Evolutionary conservation across 2,888 invertebrate species (phyloP), one percentile per base, ranked within the genome.

Genomic region (Melieria omissa): DNA sequence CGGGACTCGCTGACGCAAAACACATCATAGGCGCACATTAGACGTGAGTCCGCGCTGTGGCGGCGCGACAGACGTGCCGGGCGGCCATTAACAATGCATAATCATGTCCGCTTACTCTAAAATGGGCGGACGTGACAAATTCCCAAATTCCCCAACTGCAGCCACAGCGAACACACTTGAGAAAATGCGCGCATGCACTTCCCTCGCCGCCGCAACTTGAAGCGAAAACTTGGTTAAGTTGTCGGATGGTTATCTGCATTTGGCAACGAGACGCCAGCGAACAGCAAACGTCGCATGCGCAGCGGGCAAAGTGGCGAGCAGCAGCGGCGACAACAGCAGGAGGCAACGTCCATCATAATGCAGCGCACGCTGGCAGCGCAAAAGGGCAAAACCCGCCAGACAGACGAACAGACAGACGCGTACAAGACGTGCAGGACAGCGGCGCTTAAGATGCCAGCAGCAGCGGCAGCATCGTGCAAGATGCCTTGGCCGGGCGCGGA

Each of bases 61-160:
- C 29, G 29, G 29, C 29, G 2, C 29, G 29, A 29, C 49, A 52
- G 42, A 9, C 49, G 57, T 49, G 45, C 69, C 54, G 63, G 62
- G 62, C 62, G 63, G 62, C 63, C 63, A 69, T 69, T 69, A 69
- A 69, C 69, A 69, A 69, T 69, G 69, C 69, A 69, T 69, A 69
- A 69, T 69, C 69, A 69, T 69, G 69, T 69, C 62, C 63, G 69
- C 55, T 69, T 69, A 63, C 62, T 62, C 69, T 63, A 69, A 69
- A 69, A 69, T 63, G 69, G 63, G 69, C 57, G 69, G 62, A 69
- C 69, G 69, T 69, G 69, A 69, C 69, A 69, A 69, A 69, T 69
- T 62, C 69, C 47, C 46, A 57, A 69, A 69, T 61, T 69, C 69
- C 47, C 61, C 12, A 41, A 52, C n/a, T 45, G 46, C 60, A 47